Conservation (phyloP, 2,797 vertebrate species). For the Myotis myotis region DNA sequence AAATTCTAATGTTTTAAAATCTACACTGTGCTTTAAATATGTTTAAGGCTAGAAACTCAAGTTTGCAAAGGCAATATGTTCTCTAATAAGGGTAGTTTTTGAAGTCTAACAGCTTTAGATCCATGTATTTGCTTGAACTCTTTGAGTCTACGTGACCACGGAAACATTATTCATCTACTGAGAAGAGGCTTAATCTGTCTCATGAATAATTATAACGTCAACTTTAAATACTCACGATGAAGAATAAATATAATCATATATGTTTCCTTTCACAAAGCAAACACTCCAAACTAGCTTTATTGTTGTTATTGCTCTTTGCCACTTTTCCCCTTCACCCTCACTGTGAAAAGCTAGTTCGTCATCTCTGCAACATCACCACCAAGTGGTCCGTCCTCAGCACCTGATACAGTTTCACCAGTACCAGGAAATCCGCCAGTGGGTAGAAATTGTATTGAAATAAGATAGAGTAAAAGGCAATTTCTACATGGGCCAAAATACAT, state of each 20-base stretch:
- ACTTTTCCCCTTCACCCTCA: background rate
- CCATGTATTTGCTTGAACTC: background rate
- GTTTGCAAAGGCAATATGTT: background rate
- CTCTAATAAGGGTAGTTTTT: background rate
- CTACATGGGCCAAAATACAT: background rate
- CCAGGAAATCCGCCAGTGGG: background rate
- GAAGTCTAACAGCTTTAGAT: background rate
- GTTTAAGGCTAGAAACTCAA: background rate
- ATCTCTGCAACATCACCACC: background rate
- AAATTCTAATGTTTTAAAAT: background rate
- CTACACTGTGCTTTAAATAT: background rate
- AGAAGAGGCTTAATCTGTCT: background rate
- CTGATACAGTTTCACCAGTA: background rate
- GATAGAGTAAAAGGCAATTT: constrained; percentile 3
- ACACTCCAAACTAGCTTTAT: background rate
- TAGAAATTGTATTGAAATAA: background rate
- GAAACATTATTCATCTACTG: background rate
- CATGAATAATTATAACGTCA: background rate
- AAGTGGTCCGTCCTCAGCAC: background rate
- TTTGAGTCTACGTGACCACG: background rate
- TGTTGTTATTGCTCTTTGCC: background rate
- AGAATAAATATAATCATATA: background rate
- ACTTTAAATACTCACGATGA: background rate
- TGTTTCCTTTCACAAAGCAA: background rate
- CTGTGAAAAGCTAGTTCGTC: background rate